Conservation (phyloP, 2,888 invertebrate genomes). For the Lissonota sp. region DNA sequence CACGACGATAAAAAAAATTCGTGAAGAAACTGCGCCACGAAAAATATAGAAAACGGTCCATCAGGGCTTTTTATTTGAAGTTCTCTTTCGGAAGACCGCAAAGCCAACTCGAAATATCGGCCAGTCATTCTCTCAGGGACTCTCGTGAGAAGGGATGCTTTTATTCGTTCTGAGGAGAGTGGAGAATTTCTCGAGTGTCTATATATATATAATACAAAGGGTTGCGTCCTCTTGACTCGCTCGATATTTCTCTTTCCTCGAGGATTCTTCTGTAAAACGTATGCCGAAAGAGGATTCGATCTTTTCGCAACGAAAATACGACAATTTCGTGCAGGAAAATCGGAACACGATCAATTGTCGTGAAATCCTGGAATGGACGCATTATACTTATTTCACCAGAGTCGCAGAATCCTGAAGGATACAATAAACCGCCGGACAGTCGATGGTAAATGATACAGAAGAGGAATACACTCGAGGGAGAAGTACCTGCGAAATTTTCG, state of each 20-base stretch:
- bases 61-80: not conserved
- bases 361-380: not conserved
- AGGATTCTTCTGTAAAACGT: not conserved
- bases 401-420: constrained; percentile 6
- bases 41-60: not conserved
- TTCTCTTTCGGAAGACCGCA: constrained; percentile 32
- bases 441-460: constrained; percentile 41
- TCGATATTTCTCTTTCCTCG: constrained; percentile 18
- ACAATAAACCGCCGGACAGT: constrained; percentile 4
- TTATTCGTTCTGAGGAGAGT: constrained; percentile 17
- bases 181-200: constrained; percentile 18
- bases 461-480: not conserved
- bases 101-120: constrained; percentile 38
- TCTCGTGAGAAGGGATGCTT: constrained; percentile 20
- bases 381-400: constrained; percentile 14
- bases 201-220: constrained; percentile 11
- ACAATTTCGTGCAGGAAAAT: constrained; percentile 38
- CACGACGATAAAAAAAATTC: no score
- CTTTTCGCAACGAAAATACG: constrained; percentile 11
- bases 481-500: constrained; percentile 3
- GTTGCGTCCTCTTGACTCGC: constrained; percentile 45
- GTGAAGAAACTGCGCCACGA: no score
- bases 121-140: constrained; percentile 45
- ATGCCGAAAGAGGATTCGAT: constrained; percentile 53
- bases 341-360: constrained; percentile 9